A percentile compares a stretch with the other conserved stretches of the same genome.
phyloP scores from a whole-genome alignment of 2,797 vertebrate genomes.

The Australoheros facetus region DNA sequence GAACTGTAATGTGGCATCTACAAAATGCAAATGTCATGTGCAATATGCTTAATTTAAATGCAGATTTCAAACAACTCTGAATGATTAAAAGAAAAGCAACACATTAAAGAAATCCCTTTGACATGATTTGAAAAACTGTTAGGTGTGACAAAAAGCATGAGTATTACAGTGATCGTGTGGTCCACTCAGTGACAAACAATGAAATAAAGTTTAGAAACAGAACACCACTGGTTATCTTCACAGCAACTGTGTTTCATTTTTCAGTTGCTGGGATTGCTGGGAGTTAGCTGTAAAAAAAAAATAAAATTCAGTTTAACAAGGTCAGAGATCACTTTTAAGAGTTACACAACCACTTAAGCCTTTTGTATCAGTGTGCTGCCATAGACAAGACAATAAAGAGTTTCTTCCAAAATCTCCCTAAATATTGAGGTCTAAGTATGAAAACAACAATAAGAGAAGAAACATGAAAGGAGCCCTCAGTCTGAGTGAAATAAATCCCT shows the following conservation, averaged over 20 bases:
- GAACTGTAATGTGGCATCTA: background rate
- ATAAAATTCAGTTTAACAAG: conserved; percentile 32
- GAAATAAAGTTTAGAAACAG: background rate
- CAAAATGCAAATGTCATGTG: background rate
- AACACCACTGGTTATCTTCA: background rate
- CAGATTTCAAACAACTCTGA: background rate
- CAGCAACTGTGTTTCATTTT: background rate
- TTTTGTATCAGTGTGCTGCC: conserved; percentile 30
- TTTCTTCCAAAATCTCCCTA: conserved; percentile 12
- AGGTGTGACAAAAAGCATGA: background rate
- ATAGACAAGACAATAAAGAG: conserved; percentile 27
- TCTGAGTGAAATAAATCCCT: conserved; percentile 34
- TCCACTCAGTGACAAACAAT: background rate
- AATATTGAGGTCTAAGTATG: conserved; percentile 24
- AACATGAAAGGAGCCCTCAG: conserved; percentile 43
- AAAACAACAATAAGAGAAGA: conserved; percentile 34
- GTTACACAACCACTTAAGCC: conserved; percentile 44
- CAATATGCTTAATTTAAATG: too few species aligned
- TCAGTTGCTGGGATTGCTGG: background rate
- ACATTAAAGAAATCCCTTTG: background rate
- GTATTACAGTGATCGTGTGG: background rate
- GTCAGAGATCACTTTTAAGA: conserved; percentile 30
- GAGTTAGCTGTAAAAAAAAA: conserved; percentile 4
- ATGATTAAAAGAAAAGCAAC: background rate
- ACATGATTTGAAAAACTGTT: background rate